Base-by-base conservation (phyloP, 1,140 invertebrate species). In the Helicoverpa zea region DNA sequence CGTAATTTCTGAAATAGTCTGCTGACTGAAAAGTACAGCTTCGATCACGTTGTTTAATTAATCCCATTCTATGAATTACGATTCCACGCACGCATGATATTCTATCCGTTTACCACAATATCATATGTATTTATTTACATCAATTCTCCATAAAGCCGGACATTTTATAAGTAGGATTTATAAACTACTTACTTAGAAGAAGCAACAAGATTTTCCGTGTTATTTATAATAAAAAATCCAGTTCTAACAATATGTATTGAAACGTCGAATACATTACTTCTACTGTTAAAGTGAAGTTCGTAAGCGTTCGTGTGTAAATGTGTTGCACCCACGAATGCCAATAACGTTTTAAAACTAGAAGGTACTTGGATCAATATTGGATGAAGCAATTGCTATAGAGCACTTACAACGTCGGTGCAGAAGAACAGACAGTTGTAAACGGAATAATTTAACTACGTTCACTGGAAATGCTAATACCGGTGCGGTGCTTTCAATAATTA, bases 311-410 rank as follows among this genome's bases (percentile, higher is more conserved):
- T 52, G 5, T 52, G 5, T 12, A 5, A 11, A 70, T 23, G 11
- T 49, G 7, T 18, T 49, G 43, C 18, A 35, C 10, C 43, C 43
- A n/a, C 16, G 11, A 66, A 16, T 18, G 16, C n/a, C 12, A 70
- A 29, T 29, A 70, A 51, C 66, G 66, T 30, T 70, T 30, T 12
- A 54, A 70, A 51, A 1, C 49, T 23, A 23, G 23, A 23, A n/a
- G 29, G 49, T 23, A 30, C 66, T 23, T 54, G 49, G 23, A 54
- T 52, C 66, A 70, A 70, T 52, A 70, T 70, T 70, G 66, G 30
- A 54, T 54, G 13, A 52, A 70, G 29, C 30, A 23, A 70, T 70
- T 54, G 51, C 49, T 18, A 54, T 70, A 54, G 66, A 70, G 49
- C 66, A 29, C 66, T 54, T 9, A 70, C 18, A 29, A 43, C 29